phyloP scores from a whole-genome alignment of 1,140 invertebrate species.

The Eufriesea mexicana region DNA sequence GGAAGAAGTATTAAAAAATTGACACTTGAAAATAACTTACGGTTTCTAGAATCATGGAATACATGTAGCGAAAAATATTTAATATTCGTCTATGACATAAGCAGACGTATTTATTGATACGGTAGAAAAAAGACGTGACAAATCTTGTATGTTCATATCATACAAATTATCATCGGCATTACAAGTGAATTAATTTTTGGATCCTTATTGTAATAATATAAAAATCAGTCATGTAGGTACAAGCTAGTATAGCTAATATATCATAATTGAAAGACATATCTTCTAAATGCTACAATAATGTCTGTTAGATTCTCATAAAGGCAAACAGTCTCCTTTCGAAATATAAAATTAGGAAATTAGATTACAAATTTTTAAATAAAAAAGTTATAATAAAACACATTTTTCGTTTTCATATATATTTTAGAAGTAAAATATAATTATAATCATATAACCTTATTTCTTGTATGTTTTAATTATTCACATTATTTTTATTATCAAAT shows the following conservation, averaged over 20 bases:
- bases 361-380: too few species aligned
- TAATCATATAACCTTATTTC: not conserved
- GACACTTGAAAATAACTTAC: not conserved
- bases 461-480: not conserved
- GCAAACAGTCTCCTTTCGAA: too few species aligned
- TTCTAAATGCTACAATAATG: not conserved
- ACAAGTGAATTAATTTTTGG: not conserved
- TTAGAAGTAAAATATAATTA: too few species aligned
- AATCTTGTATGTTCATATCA: constrained; percentile 7
- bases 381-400: too few species aligned
- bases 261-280: not conserved
- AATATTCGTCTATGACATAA: constrained; percentile 45
- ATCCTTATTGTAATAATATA: not conserved
- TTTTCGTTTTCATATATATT: too few species aligned
- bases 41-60: constrained; percentile 4
- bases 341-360: too few species aligned
- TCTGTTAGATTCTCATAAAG: too few species aligned
- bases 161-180: not conserved
- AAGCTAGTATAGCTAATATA: not conserved
- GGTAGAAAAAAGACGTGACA: constrained; percentile 28
- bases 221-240: too few species aligned
- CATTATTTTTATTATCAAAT: not conserved
- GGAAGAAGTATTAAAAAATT: not conserved
- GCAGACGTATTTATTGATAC: constrained; percentile 27
- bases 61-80: constrained; percentile 40